Evolutionary conservation across 2,113 vertebrate species (phyloP).

Genomic region (Rousettus leschenaultii): DNA sequence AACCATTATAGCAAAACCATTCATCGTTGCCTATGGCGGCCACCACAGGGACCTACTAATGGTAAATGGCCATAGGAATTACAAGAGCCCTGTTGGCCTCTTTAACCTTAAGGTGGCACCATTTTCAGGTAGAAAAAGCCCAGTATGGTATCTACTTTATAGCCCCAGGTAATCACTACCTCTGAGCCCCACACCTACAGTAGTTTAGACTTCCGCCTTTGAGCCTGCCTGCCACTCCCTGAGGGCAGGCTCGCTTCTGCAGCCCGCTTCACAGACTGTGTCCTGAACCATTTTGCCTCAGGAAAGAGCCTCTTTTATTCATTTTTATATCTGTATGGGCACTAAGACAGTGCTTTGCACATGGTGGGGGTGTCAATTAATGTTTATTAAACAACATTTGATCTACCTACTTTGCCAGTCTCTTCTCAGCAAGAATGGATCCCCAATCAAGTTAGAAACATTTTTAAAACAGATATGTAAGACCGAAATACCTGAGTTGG

Average conservation of each 20-base stretch:
- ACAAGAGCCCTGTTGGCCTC: neutral
- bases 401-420: neutral
- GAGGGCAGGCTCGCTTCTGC: neutral
- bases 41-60: neutral
- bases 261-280: neutral
- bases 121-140: neutral
- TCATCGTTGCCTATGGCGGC: neutral
- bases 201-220: neutral
- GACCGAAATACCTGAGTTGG: neutral
- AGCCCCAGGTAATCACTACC: neutral
- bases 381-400: neutral
- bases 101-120: neutral
- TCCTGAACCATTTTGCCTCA: neutral
- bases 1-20: neutral
- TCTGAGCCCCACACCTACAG: neutral
- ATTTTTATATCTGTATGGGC: neutral
- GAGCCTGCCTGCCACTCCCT: neutral
- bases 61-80: neutral
- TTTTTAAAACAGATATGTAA: neutral
- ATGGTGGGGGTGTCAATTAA: neutral
- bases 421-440: neutral
- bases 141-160: neutral
- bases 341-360: neutral
- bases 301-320: neutral
- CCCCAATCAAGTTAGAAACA: neutral